A percentile compares a stretch with the other conserved stretches of the same genome.
Conservation (phyloP, 2,797 vertebrate genomes). For the Poeciliopsis gracilis region DNA sequence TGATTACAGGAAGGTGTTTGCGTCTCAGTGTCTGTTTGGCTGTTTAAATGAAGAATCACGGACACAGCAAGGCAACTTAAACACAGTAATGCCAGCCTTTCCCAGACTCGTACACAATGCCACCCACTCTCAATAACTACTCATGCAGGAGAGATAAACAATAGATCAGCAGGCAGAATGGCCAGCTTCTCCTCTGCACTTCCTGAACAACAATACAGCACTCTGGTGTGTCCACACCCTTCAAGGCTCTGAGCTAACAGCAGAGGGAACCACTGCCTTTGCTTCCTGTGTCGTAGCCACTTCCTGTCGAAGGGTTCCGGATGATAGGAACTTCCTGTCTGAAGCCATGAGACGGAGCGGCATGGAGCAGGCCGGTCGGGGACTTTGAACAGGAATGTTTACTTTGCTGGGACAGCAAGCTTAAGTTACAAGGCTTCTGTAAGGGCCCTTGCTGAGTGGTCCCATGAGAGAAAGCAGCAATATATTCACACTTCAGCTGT, state of each 20-base stretch:
- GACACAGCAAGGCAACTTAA: conserved; percentile 39
- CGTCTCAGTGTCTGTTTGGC: conserved; percentile 5
- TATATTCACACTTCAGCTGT: background rate
- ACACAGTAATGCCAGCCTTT: conserved; percentile 55
- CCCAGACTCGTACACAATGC: conserved; percentile 55
- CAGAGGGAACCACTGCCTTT: conserved; percentile 52
- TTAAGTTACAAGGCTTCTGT: background rate
- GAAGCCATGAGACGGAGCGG: conserved; percentile 42
- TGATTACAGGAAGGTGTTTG: conserved; percentile 39
- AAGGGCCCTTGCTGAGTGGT: background rate
- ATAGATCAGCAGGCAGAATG: conserved; percentile 65
- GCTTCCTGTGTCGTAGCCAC: conserved; percentile 75
- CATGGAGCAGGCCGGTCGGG: conserved; percentile 6
- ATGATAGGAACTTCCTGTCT: conserved; percentile 77
- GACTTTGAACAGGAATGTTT: conserved; percentile 20
- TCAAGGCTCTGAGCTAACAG: conserved; percentile 44
- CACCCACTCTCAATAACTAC: conserved; percentile 61
- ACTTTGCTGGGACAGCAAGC: conserved; percentile 1
- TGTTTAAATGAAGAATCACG: conserved; percentile 10
- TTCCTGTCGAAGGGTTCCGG: conserved; percentile 74
- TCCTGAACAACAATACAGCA: conserved; percentile 79
- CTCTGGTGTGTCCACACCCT: conserved; percentile 56
- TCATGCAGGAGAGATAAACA: conserved; percentile 69
- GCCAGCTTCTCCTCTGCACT: conserved; percentile 71
- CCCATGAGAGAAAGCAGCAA: background rate